These are phyloP conservation scores for Philonicus albiceps DNA, from an alignment of 2,888 invertebrate genomes.

Conservation along the genomic window DNA sequence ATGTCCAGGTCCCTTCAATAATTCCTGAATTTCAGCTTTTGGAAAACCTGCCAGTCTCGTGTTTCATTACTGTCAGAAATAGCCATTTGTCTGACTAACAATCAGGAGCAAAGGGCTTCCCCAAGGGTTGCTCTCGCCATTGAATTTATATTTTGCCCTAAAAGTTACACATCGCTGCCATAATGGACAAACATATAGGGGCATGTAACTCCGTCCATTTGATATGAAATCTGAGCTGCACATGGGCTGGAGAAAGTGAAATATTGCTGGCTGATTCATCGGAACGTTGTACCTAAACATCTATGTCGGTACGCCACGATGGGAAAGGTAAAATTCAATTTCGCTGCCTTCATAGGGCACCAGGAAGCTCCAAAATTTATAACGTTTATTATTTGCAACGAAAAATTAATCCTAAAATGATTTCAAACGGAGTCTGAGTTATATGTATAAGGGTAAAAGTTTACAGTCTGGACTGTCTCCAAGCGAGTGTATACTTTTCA, in stretches of 20 bases:
- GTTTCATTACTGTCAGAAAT: slow-evolving; percentile 45
- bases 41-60: slow-evolving; percentile 42
- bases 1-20: not conserved
- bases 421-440: not conserved
- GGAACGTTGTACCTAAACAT: not conserved
- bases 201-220: not conserved
- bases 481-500: not conserved
- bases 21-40: not conserved
- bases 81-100: slow-evolving; percentile 20
- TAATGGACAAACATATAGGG: not conserved
- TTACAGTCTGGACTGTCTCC: not conserved
- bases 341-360: not conserved
- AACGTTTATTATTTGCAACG: slow-evolving; percentile 4
- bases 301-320: not conserved
- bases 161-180: slow-evolving; percentile 3
- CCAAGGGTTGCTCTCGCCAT: not conserved
- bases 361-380: not conserved
- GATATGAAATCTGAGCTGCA: slow-evolving; percentile 16
- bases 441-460: not conserved
- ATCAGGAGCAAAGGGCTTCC: slow-evolving; percentile 2
- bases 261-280: not conserved
- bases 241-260: slow-evolving; percentile 2
- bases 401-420: not conserved
- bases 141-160: slow-evolving; percentile 11
- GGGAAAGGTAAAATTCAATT: not conserved